phyloP scores from a whole-genome alignment of 2,113 vertebrate species.

The Nannospalax galili region DNA sequence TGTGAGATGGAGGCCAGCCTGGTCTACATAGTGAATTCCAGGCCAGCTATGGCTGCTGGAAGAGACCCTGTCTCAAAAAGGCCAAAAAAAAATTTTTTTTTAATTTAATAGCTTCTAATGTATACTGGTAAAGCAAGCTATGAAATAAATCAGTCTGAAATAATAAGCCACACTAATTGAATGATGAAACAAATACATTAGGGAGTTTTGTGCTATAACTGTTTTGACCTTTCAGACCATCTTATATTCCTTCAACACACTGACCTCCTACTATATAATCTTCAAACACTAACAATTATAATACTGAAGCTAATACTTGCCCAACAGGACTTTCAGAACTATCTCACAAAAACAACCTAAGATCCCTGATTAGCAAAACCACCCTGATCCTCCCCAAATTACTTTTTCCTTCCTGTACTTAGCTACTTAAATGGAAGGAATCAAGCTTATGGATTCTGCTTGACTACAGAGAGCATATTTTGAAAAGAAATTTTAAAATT shows the following conservation, averaged over 20 bases:
- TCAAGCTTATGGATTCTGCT: constrained; percentile 4
- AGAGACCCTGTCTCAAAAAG: no score
- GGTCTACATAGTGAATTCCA: no score
- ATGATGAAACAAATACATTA: constrained; percentile 33
- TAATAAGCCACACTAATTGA: constrained; percentile 13
- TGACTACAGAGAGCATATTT: background rate
- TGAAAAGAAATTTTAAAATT: constrained; percentile 23
- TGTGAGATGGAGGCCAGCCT: no score
- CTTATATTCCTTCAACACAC: constrained; percentile 28
- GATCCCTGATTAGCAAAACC: background rate
- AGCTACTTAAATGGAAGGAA: constrained; percentile 25
- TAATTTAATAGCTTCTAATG: constrained; percentile 7
- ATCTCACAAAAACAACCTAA: constrained; percentile 20
- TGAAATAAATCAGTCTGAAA: constrained; percentile 37
- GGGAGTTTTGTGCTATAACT: background rate
- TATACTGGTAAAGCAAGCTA: background rate
- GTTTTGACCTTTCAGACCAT: constrained; percentile 23
- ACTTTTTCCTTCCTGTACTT: background rate
- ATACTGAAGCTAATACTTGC: background rate
- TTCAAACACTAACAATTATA: constrained; percentile 27
- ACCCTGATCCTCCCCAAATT: background rate
- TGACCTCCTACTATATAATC: background rate
- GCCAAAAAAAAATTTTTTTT: no score
- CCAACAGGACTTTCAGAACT: background rate
- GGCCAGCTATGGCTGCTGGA: no score